Base-by-base conservation (phyloP, 2,888 invertebrate species). In the Acleris cristana region DNA sequence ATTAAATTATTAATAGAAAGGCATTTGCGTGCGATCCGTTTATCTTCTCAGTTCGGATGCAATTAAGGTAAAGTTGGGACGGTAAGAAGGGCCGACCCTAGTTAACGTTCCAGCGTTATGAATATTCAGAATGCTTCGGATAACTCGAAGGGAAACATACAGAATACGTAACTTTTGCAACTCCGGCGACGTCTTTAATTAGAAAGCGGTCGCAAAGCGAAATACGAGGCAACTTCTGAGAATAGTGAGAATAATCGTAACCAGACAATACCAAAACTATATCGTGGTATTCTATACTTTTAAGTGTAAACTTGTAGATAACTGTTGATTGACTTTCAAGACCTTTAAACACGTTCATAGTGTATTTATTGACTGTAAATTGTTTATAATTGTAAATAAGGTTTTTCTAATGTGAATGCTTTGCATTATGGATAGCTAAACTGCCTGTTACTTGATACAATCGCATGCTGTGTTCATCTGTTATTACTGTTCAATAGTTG, bases 91-190 rank as follows among this genome's bases (percentile, higher is more conserved):
- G 58, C 71, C 53, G 65, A 67, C 68, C 70, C 61, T 71, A 69
- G 73, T 77, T 77, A 79, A 77, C 78, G 77, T 79, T 75, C 72
- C 69, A 71, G 67, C 64, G 75, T 74, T 78, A 79, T 78, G 79
- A 79, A 79, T 79, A 79, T 79, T 79, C 77, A 75, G 66, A 68
- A 65, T 66, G 64, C 61, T 62, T 69, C 30, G 66, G 66, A 62
- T 66, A 67, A 58, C 58, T 67, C 48, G 62, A 58, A 30, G 67
- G 66, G 67, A 58, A 63, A 67, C 63, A 67, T 34, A 63, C 58
- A 63, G 67, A 67, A 63, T 67, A 63, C 54, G 48, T 67, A 67
- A 67, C 67, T 67, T 67, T 58, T 63, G 57, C 45, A 62, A 67
- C 62, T 54, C 53, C 48, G 23, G 61, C 57, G 53, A 58, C 54